Evolutionary conservation across 1,140 invertebrate genomes (phyloP).

Genomic region (Drosophila rhopaloa): DNA sequence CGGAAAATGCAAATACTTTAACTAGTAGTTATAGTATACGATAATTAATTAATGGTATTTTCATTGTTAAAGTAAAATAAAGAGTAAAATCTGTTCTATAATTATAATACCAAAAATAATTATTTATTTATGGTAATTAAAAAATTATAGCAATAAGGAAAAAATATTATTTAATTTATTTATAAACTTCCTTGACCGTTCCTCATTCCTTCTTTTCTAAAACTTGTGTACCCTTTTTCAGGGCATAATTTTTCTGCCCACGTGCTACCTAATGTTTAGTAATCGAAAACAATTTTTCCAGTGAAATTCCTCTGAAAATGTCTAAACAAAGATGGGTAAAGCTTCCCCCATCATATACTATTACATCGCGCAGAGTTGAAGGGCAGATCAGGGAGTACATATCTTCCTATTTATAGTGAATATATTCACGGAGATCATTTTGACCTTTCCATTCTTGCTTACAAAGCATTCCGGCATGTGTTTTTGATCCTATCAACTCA

Average conservation of each 20-base stretch:
- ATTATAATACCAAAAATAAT: too few relatives aligned
- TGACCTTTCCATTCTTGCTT: slow-evolving; percentile 27
- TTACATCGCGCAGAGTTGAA: slow-evolving; percentile 32
- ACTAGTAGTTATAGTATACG: too few relatives aligned
- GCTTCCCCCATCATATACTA: slow-evolving; percentile 11
- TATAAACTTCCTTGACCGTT: too few relatives aligned
- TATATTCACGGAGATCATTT: slow-evolving; percentile 10
- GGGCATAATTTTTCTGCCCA: slow-evolving; percentile 1
- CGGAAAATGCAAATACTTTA: neutral
- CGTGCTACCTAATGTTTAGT: slow-evolving; percentile 7
- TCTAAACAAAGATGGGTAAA: slow-evolving; percentile 22
- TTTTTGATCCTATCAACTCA: slow-evolving; percentile 24
- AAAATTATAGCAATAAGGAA: too few relatives aligned
- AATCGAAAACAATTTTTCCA: slow-evolving; percentile 24
- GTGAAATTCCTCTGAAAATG: slow-evolving; percentile 21
- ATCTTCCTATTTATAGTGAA: slow-evolving; percentile 15
- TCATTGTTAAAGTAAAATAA: too few relatives aligned
- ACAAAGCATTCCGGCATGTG: slow-evolving; percentile 19
- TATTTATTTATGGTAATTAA: too few relatives aligned
- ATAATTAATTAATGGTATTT: too few relatives aligned
- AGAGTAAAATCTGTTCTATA: neutral
- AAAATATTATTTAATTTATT: too few relatives aligned
- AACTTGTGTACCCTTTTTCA: neutral
- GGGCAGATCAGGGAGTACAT: slow-evolving; percentile 26
- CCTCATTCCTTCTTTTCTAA: too few relatives aligned